These are phyloP conservation scores for Osedax frankpressi DNA, from an alignment of 2,888 invertebrate genomes.

Conservation along the genomic window DNA sequence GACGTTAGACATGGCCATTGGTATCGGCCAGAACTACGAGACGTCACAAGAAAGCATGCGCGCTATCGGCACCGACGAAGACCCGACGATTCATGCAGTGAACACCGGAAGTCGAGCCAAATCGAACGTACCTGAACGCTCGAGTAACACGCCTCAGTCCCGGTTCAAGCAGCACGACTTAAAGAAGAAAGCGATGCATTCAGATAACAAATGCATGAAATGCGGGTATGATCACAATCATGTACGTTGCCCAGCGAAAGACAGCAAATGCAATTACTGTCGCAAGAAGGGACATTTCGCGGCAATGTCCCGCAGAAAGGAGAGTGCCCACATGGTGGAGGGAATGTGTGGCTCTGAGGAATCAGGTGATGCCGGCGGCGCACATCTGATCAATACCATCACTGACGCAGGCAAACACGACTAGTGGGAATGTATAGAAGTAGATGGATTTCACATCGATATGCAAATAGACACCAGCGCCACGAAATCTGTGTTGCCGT, in stretches of 20 bases:
- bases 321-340: neutral
- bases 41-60: neutral
- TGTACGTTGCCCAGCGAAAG: neutral
- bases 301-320: neutral
- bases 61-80: neutral
- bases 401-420: neutral
- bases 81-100: conserved; percentile 3
- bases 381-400: conserved; percentile 5
- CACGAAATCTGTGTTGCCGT: neutral
- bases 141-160: no score
- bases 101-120: conserved; percentile 1
- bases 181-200: no score
- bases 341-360: neutral
- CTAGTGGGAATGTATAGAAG: neutral
- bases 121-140: no score
- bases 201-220: neutral
- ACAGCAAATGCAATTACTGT: neutral
- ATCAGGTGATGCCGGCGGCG: neutral
- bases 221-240: neutral
- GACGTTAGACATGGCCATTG: neutral
- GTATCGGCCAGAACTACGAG: neutral
- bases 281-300: neutral
- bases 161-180: no score
- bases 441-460: neutral
- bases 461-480: conserved; percentile 2